phyloP scores from a whole-genome alignment of 2,113 vertebrate genomes.

The Glaucomys volans region DNA sequence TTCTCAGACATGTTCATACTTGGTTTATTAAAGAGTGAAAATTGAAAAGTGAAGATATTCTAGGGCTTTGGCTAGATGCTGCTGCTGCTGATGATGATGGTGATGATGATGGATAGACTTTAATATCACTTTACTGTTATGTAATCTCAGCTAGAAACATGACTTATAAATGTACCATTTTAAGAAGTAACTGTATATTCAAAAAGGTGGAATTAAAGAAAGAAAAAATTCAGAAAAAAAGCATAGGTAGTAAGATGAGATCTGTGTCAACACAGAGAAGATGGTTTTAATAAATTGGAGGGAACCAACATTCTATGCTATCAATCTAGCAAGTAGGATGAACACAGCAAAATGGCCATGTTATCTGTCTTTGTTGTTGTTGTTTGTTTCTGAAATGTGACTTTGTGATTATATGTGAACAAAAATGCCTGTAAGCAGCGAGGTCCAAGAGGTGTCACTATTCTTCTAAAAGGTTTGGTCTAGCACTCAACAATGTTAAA shows the following conservation, averaged over 20 bases:
- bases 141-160: neutral
- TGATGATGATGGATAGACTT: neutral
- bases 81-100: neutral
- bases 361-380: neutral
- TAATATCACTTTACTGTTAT: neutral
- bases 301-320: neutral
- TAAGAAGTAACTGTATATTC: neutral
- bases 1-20: neutral
- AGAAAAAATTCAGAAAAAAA: neutral
- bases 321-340: neutral
- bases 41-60: neutral
- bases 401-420: neutral
- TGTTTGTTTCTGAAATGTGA: slow-evolving; percentile 3
- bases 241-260: neutral
- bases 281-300: neutral
- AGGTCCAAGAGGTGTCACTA: neutral
- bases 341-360: neutral
- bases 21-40: neutral
- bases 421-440: neutral
- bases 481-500: neutral
- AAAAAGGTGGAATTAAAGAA: neutral
- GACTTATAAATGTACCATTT: neutral
- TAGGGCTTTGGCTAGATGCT: neutral
- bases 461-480: neutral
- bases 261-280: neutral